A percentile compares a stretch with the other conserved stretches of the same genome.
Evolutionary conservation across 2,888 invertebrate species (phyloP).

Genomic region (Corythucha ciliata): DNA sequence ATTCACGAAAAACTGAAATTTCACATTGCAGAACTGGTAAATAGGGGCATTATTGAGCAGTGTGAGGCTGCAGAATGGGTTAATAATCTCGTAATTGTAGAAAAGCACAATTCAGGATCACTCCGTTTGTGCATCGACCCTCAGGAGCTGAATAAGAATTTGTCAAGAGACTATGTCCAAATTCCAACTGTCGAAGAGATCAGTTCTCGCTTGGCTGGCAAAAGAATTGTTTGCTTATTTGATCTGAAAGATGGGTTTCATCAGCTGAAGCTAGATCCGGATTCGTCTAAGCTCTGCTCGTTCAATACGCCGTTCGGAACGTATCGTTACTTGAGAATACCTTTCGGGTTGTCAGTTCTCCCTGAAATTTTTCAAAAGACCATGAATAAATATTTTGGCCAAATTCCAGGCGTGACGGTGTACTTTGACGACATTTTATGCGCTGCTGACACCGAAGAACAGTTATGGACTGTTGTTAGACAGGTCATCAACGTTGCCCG

Average conservation of each 20-base stretch:
- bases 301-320: conserved; percentile 7
- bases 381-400: conserved; percentile 30
- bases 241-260: too few relatives aligned
- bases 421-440: conserved; percentile 37
- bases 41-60: not conserved
- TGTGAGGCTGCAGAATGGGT: too few relatives aligned
- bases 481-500: conserved; percentile 30
- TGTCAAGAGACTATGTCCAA: conserved; percentile 15
- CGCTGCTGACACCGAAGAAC: conserved; percentile 29
- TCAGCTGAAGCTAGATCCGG: conserved; percentile 8
- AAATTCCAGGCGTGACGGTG: conserved; percentile 33
- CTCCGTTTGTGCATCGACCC: conserved; percentile 30
- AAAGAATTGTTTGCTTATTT: conserved; percentile 16
- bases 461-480: conserved; percentile 31
- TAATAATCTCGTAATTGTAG: too few relatives aligned
- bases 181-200: conserved; percentile 22
- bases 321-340: not conserved
- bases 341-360: conserved; percentile 2
- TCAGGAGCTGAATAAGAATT: conserved; percentile 23
- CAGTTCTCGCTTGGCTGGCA: conserved; percentile 5
- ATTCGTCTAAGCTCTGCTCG: not conserved
- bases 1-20: not conserved
- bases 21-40: not conserved
- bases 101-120: conserved; percentile 22
- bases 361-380: conserved; percentile 33